phyloP scores from a whole-genome alignment of 2,888 invertebrate genomes.

The Aleiodes alternator region DNA sequence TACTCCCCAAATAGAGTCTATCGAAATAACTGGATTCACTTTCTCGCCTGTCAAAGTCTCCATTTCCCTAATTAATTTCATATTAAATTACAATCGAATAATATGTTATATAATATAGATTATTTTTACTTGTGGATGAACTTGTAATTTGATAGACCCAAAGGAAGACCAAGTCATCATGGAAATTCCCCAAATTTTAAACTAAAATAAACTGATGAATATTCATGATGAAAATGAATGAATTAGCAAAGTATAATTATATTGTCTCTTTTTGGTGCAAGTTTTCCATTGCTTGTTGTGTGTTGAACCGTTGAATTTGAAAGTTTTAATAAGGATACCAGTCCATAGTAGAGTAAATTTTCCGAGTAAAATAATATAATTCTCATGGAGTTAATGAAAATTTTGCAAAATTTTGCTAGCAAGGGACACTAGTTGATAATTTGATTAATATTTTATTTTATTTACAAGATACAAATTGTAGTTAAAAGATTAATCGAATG shows the following conservation, averaged over 20 bases:
- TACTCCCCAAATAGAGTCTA: slow-evolving; percentile 16
- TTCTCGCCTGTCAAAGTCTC: background rate
- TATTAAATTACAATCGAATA: background rate
- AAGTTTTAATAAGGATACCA: slow-evolving; percentile 27
- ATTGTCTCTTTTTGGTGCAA: slow-evolving; percentile 5
- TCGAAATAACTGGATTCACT: slow-evolving; percentile 11
- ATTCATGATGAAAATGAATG: slow-evolving; percentile 1
- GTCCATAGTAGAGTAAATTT: slow-evolving; percentile 9
- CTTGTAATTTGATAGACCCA: no score
- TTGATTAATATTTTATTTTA: no score
- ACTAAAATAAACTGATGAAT: background rate
- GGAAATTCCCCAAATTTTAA: background rate
- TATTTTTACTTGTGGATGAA: no score
- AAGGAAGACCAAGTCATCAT: no score
- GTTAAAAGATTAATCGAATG: no score
- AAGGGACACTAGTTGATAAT: no score
- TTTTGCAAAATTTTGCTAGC: no score
- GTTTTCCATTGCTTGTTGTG: slow-evolving; percentile 2
- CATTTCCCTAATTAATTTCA: background rate
- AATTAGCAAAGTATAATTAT: slow-evolving; percentile 8
- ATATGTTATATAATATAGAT: no score
- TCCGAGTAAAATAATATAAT: background rate
- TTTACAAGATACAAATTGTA: no score
- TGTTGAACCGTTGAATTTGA: background rate
- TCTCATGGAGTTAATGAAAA: no score